phyloP scores from a whole-genome alignment of 2,797 vertebrate genomes.

The Pseudochromis fuscus region DNA sequence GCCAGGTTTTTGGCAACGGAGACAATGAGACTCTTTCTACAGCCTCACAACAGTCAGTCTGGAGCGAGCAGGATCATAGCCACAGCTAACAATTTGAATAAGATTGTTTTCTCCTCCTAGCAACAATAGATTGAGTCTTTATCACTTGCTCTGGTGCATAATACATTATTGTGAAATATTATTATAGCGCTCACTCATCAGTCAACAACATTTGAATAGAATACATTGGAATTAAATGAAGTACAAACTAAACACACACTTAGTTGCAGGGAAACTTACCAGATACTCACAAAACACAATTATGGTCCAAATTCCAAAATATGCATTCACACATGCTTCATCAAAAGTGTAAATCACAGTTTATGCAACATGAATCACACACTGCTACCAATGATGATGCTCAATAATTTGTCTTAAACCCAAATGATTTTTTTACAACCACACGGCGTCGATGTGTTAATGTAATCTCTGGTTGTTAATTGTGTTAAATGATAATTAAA shows the following conservation, averaged over 20 bases:
- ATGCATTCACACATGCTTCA: slow-evolving; percentile 12
- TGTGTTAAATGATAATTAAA: slow-evolving; percentile 70
- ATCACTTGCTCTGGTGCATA: slow-evolving; percentile 15
- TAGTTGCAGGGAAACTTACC: not conserved
- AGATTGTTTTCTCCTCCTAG: not conserved
- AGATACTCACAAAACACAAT: slow-evolving; percentile 15
- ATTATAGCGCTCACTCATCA: slow-evolving; percentile 1
- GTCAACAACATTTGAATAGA: slow-evolving; percentile 1
- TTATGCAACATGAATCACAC: slow-evolving; percentile 46
- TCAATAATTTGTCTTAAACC: slow-evolving; percentile 45
- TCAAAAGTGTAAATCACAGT: slow-evolving; percentile 48
- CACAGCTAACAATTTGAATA: not conserved
- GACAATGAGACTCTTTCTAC: slow-evolving; percentile 35
- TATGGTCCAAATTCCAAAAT: slow-evolving; percentile 10
- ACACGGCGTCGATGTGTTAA: slow-evolving; percentile 36
- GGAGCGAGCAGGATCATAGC: slow-evolving; percentile 2
- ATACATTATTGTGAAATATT: slow-evolving; percentile 19
- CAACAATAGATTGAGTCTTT: slow-evolving; percentile 14
- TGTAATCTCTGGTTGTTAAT: slow-evolving; percentile 63
- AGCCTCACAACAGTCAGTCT: not conserved
- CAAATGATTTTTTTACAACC: slow-evolving; percentile 26
- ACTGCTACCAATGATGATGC: slow-evolving; percentile 41
- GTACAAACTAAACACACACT: slow-evolving; percentile 5
- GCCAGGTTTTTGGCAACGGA: slow-evolving; percentile 41
- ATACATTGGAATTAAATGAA: not conserved